Evolutionary conservation across 2,888 invertebrate genomes (phyloP), one percentile per base, ranked within the genome.

Genomic region (Heliothis peltigera): DNA sequence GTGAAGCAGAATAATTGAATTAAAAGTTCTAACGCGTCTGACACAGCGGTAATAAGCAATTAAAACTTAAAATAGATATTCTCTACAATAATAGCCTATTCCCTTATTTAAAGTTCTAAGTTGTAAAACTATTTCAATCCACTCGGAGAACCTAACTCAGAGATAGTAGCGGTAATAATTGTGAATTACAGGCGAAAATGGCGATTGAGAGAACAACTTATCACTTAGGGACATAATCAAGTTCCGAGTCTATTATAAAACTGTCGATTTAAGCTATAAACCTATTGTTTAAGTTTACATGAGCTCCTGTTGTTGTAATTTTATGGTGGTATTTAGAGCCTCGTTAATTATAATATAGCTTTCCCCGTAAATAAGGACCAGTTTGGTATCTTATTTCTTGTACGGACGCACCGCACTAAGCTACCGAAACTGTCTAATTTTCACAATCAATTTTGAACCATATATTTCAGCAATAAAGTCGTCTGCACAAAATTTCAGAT

Each of bases 101-200:
- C 56, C 32, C 17, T 12, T 22, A 54, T 42, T 32, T 15, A 48
- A 43, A 48, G 32, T 42, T 17, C 5, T 18, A 21, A 68, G 43
- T 55, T 44, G 35, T 15, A 18, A 12, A 68, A 69, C 69, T 62
- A 62, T 55, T 51, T 51, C 25, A 62, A 61, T 55, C 10, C 22
- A 22, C 44, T 55, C 5, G 25, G 46, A 51, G 32, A 28, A 32
- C 19, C 15, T 55, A 32, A n/a, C 69, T 69, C 42, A 47, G 12
- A 3, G 19, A 8, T 21, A 42, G 4, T 32, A 12, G 15, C 15
- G 42, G 35, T 47, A 19, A 25, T 69, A 61, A 55, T 15, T 32
- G 49, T 68, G 44, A 42, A 21, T 59, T 48, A 53, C 19, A 8
- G 12, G n/a, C 17, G 12, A 18, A 18, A 48, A 1, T 18, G 4